Percentiles rank a stretch among this genome's conserved stretches.
These are phyloP conservation scores for Cephus pygmeus DNA, from an alignment of 2,888 invertebrate genomes.

Conservation along the genomic window DNA sequence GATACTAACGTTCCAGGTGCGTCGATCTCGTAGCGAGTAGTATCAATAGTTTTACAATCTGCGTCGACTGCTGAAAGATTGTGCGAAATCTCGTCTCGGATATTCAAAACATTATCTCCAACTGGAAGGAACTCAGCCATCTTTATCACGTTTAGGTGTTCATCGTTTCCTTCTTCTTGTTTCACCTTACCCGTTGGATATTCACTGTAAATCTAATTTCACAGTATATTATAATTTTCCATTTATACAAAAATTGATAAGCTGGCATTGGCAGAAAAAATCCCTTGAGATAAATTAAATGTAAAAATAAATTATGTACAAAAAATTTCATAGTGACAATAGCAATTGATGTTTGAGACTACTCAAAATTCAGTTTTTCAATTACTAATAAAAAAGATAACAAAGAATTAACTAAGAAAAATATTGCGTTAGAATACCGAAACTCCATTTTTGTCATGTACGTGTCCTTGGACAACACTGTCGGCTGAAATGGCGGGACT, in stretches of 20 bases:
- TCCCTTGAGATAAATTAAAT: background rate
- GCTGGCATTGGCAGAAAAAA: no score
- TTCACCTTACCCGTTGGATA: conserved; percentile 4
- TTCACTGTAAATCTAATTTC: conserved; percentile 15
- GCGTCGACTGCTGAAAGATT: background rate
- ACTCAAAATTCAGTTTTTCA: background rate
- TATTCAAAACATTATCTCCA: conserved; percentile 1
- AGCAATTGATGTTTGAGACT: conserved; percentile 11
- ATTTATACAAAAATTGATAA: conserved; percentile 10
- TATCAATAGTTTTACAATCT: background rate
- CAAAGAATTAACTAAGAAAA: conserved; percentile 12
- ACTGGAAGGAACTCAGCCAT: conserved; percentile 4
- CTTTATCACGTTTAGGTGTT: conserved; percentile 1
- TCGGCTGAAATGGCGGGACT: background rate
- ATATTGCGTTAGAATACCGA: conserved; percentile 13
- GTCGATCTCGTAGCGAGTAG: background rate
- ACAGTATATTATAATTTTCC: conserved; percentile 4
- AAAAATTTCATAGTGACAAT: conserved; percentile 3
- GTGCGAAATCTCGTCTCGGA: conserved; percentile 8
- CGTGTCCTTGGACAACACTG: conserved; percentile 11
- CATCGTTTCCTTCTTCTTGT: conserved; percentile 4
- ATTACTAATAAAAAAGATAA: no score
- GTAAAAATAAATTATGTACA: conserved; percentile 12
- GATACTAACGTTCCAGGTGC: background rate
- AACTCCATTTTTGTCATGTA: conserved; percentile 12